phyloP scores from a whole-genome alignment of 2,113 vertebrate species.

The Sturnira hondurensis region DNA sequence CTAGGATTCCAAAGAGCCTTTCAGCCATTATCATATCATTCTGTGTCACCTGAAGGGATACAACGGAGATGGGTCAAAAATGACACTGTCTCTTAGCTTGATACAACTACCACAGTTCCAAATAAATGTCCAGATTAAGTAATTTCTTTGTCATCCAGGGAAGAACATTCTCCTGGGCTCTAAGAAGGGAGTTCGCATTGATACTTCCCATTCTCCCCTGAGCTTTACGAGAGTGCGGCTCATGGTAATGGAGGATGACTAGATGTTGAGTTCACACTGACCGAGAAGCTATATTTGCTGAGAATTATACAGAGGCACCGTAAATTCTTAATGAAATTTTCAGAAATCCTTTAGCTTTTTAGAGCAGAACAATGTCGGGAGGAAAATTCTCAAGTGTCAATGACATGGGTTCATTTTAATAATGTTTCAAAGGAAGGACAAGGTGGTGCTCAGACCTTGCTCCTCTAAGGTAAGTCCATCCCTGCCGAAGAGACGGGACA shows the following conservation, averaged over 20 bases:
- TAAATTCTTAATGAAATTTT: background rate
- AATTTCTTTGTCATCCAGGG: background rate
- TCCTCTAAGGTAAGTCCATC: background rate
- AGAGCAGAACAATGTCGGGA: background rate
- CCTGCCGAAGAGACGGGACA: background rate
- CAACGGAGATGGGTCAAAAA: background rate
- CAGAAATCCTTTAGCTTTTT: background rate
- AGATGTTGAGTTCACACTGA: background rate
- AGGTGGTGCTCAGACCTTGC: background rate
- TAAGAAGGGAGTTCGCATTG: background rate
- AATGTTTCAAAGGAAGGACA: background rate
- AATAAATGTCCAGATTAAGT: background rate
- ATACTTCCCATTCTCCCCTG: background rate
- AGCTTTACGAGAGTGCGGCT: background rate
- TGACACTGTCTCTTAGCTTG: background rate
- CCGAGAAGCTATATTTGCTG: background rate
- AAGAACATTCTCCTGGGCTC: background rate
- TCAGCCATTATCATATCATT: conserved; percentile 92
- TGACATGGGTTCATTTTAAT: background rate
- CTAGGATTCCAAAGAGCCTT: conserved; percentile 92
- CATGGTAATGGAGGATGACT: background rate
- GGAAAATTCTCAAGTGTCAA: background rate
- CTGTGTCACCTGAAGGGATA: conserved; percentile 87
- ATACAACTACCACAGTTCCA: background rate
- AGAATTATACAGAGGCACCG: background rate